These are phyloP conservation scores for Cliona cf. orientalis DNA, from an alignment of 37 sponge, comb jelly and placozoan species.

Conservation along the genomic window DNA sequence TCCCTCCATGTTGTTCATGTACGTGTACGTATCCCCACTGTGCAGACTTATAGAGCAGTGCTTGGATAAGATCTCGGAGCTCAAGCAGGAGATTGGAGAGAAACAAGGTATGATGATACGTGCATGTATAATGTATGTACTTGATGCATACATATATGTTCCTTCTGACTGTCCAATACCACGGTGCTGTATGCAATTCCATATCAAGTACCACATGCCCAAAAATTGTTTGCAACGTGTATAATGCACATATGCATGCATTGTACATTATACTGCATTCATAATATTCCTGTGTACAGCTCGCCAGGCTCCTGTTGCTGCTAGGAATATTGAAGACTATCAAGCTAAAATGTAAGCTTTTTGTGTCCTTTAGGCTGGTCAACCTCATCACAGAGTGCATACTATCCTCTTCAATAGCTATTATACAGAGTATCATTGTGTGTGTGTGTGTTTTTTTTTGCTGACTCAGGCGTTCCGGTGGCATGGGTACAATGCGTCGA, in stretches of 20 bases:
- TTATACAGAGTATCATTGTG: too few species aligned
- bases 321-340: slow-evolving; percentile 31
- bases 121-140: too few species aligned
- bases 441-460: too few species aligned
- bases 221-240: too few species aligned
- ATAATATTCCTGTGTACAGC: not conserved
- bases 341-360: not conserved
- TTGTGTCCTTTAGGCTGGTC: too few species aligned
- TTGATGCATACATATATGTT: too few species aligned
- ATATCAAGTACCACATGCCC: too few species aligned
- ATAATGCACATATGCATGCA: not conserved
- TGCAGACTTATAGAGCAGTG: slow-evolving; percentile 59
- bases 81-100: slow-evolving; percentile 72
- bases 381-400: too few species aligned
- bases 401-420: too few species aligned
- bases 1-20: not conserved
- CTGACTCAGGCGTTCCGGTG: slow-evolving; percentile 46
- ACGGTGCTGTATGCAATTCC: too few species aligned
- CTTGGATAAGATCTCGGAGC: slow-evolving; percentile 63
- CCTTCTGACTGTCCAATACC: too few species aligned
- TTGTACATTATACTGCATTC: not conserved
- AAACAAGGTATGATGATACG: slow-evolving; percentile 43
- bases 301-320: slow-evolving; percentile 1
- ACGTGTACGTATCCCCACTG: not conserved
- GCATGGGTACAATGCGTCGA: slow-evolving; percentile 69